Base-by-base conservation (phyloP, 2,113 vertebrate genomes). In the Urocitellus parryii region DNA sequence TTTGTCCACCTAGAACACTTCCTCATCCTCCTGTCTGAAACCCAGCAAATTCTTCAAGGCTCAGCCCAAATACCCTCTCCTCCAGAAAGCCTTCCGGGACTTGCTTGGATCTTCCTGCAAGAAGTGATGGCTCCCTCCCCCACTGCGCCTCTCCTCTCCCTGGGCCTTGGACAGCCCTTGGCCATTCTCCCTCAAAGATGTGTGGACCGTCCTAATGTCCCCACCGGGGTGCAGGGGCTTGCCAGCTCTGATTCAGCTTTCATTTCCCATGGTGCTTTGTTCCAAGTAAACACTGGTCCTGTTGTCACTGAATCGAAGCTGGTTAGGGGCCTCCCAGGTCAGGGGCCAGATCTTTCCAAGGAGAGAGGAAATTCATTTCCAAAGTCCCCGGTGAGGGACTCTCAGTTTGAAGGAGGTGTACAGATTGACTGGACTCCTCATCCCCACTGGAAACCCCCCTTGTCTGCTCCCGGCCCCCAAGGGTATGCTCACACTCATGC, bases 211-310 rank as follows among this genome's bases (percentile, higher is more conserved):
- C 76, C 79, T 88, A 27, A 32, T 61, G 88, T 61, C 88, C 56
- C 81, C 91, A 88, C 68, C 82, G 82, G 78, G 73, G 93, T 63
- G 29, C 5, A 0, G 93, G 63, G 91, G 77, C 42, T 29, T 48
- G 90, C 90, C 83, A 76, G 85, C 56, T 94, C 80, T 80, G 95
- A 96, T 89, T 96, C 93, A 94, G 67, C 87, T 78, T 77, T 83
- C 89, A 61, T 79, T 97, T 92, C 67, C 95, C 74, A 56, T 86
- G 70, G 90, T 2, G 58, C 93, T 81, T 89, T 87, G 90, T 90
- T 87, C 72, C 87, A 58, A 93, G 74, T 95, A 93, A 96, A 93
- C 93, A 97, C 78, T 85, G 56, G 63, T 65, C 78, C 39, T 81
- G 91, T 91, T 84, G 94, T 96, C 88, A 25, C 42, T 84, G 94